A percentile compares a stretch with the other conserved stretches of the same genome.
Evolutionary conservation across 2,888 invertebrate species (phyloP).

Genomic region (Aphodius granarius): DNA sequence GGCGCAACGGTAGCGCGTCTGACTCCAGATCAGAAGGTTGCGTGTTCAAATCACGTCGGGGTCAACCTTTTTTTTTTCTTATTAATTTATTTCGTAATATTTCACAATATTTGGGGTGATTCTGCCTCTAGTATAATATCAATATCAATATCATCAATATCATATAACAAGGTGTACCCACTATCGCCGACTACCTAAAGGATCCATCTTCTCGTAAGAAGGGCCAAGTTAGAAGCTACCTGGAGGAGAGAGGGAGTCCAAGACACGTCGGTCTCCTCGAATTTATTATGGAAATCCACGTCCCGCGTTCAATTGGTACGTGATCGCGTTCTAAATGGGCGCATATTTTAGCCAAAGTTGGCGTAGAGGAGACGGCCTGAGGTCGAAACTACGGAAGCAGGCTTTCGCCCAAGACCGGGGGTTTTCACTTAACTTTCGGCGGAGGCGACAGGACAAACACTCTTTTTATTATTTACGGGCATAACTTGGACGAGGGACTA

Average conservation of each 20-base stretch:
- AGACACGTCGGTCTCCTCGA: constrained; percentile 50
- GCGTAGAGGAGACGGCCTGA: not conserved
- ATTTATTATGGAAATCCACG: constrained; percentile 54
- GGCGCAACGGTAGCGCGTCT: constrained; percentile 98
- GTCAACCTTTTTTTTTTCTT: constrained; percentile 63
- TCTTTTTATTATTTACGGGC: not conserved
- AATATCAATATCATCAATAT: no score
- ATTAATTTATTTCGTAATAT: no score
- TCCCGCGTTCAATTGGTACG: constrained; percentile 53
- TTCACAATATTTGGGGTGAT: no score
- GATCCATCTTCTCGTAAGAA: constrained; percentile 61
- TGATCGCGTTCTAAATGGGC: constrained; percentile 54
- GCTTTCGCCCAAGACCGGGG: not conserved
- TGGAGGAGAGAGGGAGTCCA: constrained; percentile 38
- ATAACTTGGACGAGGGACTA: not conserved
- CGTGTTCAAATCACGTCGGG: constrained; percentile 97
- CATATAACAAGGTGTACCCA: no score
- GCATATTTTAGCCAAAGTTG: constrained; percentile 45
- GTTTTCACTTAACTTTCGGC: constrained; percentile 1
- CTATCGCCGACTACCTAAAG: no score
- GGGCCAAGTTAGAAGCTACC: not conserved
- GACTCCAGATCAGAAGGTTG: constrained; percentile 98
- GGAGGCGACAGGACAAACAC: not conserved
- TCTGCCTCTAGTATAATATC: no score
- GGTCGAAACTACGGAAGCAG: not conserved